Evolutionary conservation across 2,888 invertebrate genomes (phyloP), one percentile per base, ranked within the genome.

Genomic region (Drosophila mulleri): DNA sequence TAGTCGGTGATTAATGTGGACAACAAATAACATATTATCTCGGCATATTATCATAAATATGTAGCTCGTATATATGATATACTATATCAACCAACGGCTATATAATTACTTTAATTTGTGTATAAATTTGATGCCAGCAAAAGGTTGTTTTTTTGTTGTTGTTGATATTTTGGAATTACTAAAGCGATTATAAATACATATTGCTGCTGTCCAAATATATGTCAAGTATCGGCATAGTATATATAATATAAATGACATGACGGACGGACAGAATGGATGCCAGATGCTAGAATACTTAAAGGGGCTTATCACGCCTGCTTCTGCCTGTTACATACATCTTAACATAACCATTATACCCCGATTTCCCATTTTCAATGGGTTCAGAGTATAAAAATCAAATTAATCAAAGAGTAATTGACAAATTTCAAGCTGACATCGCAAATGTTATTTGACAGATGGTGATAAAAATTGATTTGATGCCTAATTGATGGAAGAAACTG

Each of bases 21-120:
- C 57, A 60, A 18, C 44, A 45, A 45, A 23, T 23, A 44, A 44
- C 14, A 44, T 44, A 45, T 23, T 45, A 45, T 45, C 23, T 45
- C 16, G 23, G 29, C 20, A 44, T 23, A 53, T 37, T 18, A 18
- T 54, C 18, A 23, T 45, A 20, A 57, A 7, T 52, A 45, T 45
- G 23, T 23, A 32, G 57, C 50, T 32, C 16, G 8, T 32, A 8
- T 20, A 14, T 52, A 14, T 52, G 45, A 67, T 65, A 66, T 29
- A 2, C 9, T 18, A 32, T 8, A 32, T 32, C 8, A 50, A 14
- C 32, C 12, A 6, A 3, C 3, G 6, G 0, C 7, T 8, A 32
- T 32, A 14, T 18, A 50, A 50, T 32, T 32, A 18, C 50, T 18
- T 8, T 32, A 50, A 50, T 50, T 50, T n/a, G n/a, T 9, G 29